These are phyloP conservation scores for Drosophila recens DNA, from an alignment of 2,888 invertebrate species.

Conservation along the genomic window DNA sequence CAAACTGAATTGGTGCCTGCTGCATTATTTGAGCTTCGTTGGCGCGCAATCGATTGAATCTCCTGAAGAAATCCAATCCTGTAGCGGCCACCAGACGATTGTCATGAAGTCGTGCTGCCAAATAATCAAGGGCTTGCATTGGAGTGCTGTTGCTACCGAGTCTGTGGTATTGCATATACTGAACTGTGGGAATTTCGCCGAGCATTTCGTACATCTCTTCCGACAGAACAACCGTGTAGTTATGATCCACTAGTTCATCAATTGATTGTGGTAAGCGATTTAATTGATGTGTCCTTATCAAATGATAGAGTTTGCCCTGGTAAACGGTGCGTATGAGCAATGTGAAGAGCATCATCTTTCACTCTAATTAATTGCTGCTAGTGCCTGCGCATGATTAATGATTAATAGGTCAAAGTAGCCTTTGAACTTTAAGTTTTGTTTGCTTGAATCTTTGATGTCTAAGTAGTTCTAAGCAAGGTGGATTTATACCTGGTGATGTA, in stretches of 20 bases:
- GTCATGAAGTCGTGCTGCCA: conserved; percentile 19
- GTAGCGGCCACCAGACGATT: conserved; percentile 39
- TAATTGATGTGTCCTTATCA: conserved; percentile 68
- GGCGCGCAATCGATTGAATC: conserved; percentile 45
- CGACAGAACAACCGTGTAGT: conserved; percentile 51
- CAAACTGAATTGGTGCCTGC: conserved; percentile 28
- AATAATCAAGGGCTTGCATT: conserved; percentile 26
- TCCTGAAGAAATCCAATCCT: conserved; percentile 43
- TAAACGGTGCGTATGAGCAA: conserved; percentile 78
- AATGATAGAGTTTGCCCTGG: conserved; percentile 72
- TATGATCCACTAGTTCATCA: conserved; percentile 52
- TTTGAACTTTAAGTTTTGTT: too few relatives aligned
- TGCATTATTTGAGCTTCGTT: not conserved
- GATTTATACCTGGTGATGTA: too few relatives aligned
- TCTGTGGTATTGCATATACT: conserved; percentile 39
- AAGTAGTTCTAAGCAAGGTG: too few relatives aligned
- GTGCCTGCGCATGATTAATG: too few relatives aligned
- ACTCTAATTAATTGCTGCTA: too few relatives aligned
- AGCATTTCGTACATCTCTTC: conserved; percentile 32
- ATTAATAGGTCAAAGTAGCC: too few relatives aligned
- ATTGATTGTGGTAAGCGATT: conserved; percentile 54
- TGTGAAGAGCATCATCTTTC: conserved; percentile 63
- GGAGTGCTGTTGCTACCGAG: conserved; percentile 4
- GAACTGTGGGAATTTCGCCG: conserved; percentile 42
- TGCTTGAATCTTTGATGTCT: too few relatives aligned